These are phyloP conservation scores for Platichthys stellatus DNA, from an alignment of 2,113 vertebrate genomes.

Conservation along the genomic window DNA sequence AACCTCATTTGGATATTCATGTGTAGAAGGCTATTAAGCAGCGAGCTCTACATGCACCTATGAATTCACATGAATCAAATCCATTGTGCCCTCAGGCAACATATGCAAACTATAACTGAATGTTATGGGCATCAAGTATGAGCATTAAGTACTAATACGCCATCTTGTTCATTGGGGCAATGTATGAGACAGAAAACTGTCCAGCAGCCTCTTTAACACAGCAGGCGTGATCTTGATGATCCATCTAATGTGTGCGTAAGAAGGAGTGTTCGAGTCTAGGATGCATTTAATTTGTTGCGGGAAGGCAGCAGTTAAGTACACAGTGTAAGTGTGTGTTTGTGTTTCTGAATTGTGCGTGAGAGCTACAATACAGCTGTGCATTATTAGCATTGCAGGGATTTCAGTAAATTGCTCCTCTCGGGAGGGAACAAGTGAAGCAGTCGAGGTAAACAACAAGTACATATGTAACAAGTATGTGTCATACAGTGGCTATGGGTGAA, in stretches of 20 bases:
- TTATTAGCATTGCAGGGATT: slow-evolving; percentile 13
- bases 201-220: slow-evolving; percentile 6
- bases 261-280: not conserved
- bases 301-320: slow-evolving; percentile 11
- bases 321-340: not conserved
- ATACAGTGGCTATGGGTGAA: not conserved
- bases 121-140: slow-evolving; percentile 29
- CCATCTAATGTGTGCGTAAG: slow-evolving; percentile 7
- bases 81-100: slow-evolving; percentile 43
- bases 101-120: slow-evolving; percentile 24
- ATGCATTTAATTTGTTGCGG: not conserved
- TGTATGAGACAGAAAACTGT: slow-evolving; percentile 10
- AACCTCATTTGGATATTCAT: slow-evolving; percentile 63
- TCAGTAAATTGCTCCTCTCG: slow-evolving; percentile 32
- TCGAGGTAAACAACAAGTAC: slow-evolving; percentile 15
- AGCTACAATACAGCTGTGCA: too few relatives aligned
- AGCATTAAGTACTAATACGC: slow-evolving; percentile 31
- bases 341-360: slow-evolving; percentile 2
- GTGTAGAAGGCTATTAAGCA: slow-evolving; percentile 53
- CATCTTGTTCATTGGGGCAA: slow-evolving; percentile 5
- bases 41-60: slow-evolving; percentile 24
- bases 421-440: slow-evolving; percentile 34
- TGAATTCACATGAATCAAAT: slow-evolving; percentile 44
- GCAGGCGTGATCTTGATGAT: slow-evolving; percentile 1
- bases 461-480: slow-evolving; percentile 14